A percentile compares a stretch with the other conserved stretches of the same genome.
phyloP scores from a whole-genome alignment of 1,140 invertebrate genomes.

The Drosophila pruinosa region DNA sequence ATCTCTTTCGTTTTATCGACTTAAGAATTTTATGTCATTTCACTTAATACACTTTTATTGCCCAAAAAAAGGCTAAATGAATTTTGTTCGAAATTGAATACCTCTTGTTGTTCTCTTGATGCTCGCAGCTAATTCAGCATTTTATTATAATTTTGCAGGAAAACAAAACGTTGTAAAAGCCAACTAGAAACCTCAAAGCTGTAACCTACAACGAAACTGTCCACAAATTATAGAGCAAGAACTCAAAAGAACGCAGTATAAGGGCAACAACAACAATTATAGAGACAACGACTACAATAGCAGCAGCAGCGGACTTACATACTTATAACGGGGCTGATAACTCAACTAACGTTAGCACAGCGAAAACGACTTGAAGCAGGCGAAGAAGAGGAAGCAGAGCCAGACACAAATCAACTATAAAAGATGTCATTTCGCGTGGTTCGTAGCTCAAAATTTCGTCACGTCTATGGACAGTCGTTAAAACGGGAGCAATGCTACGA shows the following conservation, averaged over 20 bases:
- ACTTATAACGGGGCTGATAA: constrained; percentile 24
- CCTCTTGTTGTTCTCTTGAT: not conserved
- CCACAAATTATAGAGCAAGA: not conserved
- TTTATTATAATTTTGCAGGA: constrained; percentile 12
- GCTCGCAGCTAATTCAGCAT: not conserved
- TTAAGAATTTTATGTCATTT: not conserved
- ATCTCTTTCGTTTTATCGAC: too few species aligned
- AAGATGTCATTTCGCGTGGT: constrained; percentile 97
- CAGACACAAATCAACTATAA: constrained; percentile 13
- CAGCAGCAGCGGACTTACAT: constrained; percentile 2
- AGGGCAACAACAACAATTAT: not conserved
- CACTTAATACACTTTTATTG: not conserved
- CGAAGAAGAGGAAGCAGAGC: constrained; percentile 1
- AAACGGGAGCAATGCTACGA: constrained; percentile 99
- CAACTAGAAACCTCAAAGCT: constrained; percentile 15
- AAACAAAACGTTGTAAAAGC: constrained; percentile 7
- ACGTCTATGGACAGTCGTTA: constrained; percentile 98
- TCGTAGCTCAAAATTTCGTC: constrained; percentile 98
- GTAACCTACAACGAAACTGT: constrained; percentile 8
- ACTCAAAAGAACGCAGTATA: constrained; percentile 1
- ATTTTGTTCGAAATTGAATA: not conserved
- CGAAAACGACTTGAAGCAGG: not conserved
- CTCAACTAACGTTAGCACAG: not conserved
- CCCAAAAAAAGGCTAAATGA: not conserved
- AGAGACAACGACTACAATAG: not conserved